A percentile compares a stretch with the other conserved stretches of the same genome.
phyloP scores from a whole-genome alignment of 1,140 invertebrate genomes.

The Dufourea novaeangliae region DNA sequence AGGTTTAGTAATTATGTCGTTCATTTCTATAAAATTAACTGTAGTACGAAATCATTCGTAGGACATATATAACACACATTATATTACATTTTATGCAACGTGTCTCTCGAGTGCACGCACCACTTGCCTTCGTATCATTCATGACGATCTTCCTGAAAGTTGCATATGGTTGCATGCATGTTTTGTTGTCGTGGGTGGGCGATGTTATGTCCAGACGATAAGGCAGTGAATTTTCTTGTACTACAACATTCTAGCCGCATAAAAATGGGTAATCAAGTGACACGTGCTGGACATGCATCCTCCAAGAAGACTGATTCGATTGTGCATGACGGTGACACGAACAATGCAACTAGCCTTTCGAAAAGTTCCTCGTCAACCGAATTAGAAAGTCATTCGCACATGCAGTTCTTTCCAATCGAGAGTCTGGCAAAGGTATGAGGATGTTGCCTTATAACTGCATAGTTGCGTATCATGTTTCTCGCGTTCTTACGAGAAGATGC shows the following conservation, averaged over 20 bases:
- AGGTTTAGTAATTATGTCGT: too few relatives aligned
- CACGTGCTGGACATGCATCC: conserved; percentile 53
- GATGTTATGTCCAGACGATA: conserved; percentile 37
- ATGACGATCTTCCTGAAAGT: conserved; percentile 23
- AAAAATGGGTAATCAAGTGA: conserved; percentile 73
- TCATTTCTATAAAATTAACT: too few relatives aligned
- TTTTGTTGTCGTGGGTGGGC: conserved; percentile 36
- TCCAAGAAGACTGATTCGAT: conserved; percentile 42
- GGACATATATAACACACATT: too few relatives aligned
- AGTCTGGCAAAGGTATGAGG: conserved; percentile 85
- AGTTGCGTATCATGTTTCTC: neutral
- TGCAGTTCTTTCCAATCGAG: conserved; percentile 86
- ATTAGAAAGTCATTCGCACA: conserved; percentile 82
- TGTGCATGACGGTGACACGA: conserved; percentile 40
- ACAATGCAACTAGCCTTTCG: conserved; percentile 79
- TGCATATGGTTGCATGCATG: conserved; percentile 54
- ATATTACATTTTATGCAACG: too few relatives aligned
- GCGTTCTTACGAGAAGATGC: too few relatives aligned
- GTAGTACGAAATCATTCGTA: neutral
- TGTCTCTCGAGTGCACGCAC: neutral
- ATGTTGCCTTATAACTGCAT: neutral
- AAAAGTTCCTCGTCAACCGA: conserved; percentile 84
- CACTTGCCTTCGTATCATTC: conserved; percentile 30
- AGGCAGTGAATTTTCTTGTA: conserved; percentile 7
- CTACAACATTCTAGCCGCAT: conserved; percentile 7